phyloP scores from a whole-genome alignment of 1,140 invertebrate species.

The Sinonovacula constricta region DNA sequence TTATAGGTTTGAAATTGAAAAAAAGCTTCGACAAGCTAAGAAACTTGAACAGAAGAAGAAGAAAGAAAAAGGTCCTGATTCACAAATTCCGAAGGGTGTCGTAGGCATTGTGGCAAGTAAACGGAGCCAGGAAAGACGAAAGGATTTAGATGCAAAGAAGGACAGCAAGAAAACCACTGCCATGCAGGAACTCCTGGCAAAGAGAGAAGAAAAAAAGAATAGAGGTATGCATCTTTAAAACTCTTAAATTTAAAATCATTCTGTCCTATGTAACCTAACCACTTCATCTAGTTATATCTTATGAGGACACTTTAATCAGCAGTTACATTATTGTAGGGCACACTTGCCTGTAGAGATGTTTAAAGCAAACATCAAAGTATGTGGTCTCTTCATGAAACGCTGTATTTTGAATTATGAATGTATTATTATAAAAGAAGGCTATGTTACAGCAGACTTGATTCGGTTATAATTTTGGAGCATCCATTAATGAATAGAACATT shows the following conservation, averaged over 20 bases:
- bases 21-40: conserved; percentile 92
- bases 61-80: conserved; percentile 55
- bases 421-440: too few species aligned
- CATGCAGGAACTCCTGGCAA: conserved; percentile 93
- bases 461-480: too few species aligned
- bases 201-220: conserved; percentile 88
- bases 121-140: conserved; percentile 92
- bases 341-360: too few species aligned
- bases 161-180: conserved; percentile 93
- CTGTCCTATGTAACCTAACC: background rate
- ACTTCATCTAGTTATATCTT: background rate
- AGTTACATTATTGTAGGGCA: too few species aligned
- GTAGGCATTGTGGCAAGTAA: conserved; percentile 82
- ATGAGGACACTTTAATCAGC: too few species aligned
- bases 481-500: too few species aligned
- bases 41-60: conserved; percentile 86
- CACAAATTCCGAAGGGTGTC: conserved; percentile 59
- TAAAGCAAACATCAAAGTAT: too few species aligned
- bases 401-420: too few species aligned
- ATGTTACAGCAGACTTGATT: too few species aligned
- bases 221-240: conserved; percentile 76
- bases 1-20: conserved; percentile 97
- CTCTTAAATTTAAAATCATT: too few species aligned
- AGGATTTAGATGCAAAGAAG: conserved; percentile 90
- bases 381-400: too few species aligned